Base-by-base conservation (phyloP, 2,888 invertebrate genomes). In the Chalcosyrphus nemorum region DNA sequence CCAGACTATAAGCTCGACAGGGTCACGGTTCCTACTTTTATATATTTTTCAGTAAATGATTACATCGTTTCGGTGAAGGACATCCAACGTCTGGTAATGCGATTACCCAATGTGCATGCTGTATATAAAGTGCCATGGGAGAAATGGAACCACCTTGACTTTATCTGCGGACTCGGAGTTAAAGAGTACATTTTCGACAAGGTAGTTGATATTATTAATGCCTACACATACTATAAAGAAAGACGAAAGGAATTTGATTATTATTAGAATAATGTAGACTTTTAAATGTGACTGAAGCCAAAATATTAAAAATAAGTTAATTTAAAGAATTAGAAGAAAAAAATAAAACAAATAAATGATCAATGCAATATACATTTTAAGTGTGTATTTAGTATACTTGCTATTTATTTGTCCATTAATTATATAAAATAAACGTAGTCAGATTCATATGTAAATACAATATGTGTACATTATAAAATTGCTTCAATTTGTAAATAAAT, bases 71-170 rank as follows among this genome's bases (percentile, higher is more conserved):
- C 90, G 0, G 89, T 90, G n/a, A 88, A 88, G 52, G 90, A 90
- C 35, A 89, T 91, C 32, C 88, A 89, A 88, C 87, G 88, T 5
- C 74, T 90, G 57, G 87, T 90, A 4, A 86, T 86, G 35, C 88
- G 90, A 4, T 81, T 90, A 65, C 88, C 87, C 54, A 90, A 88
- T 7, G 87, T 90, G 0, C 88, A 87, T 29, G 88, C 89, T 3
- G 87, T 90, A 24, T 90, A 89, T 54, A 90, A 90, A 71, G 87
- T 91, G 59, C 91, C 90, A n/a, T 89, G 90, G 87, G 90, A 90
- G 78, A 88, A 89, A 9, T 90, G 90, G 90, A 90, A 90, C 84
- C 90, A 90, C 66, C 91, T 90, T 27, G 90, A 90, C 63, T 90
- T 90, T 63, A 91, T 90, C 35, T 90, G 90, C 77, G 90, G 90